Evolutionary conservation across 92 coral and sea anemone genomes (phyloP).

Genomic region (Hydrozoanthus gracilis): DNA sequence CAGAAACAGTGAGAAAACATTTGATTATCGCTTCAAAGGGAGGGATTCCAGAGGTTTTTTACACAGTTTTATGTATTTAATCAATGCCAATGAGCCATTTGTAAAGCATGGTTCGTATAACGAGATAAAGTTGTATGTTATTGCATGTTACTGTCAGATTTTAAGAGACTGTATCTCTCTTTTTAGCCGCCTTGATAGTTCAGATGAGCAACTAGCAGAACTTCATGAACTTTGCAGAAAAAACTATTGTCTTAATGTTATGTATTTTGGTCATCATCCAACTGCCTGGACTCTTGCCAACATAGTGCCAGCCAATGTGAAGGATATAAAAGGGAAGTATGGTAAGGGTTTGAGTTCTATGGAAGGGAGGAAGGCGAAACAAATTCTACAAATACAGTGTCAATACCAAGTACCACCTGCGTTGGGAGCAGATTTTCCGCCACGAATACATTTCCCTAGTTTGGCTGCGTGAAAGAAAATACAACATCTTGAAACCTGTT

Average conservation of each 20-base stretch:
- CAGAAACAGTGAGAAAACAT: conserved; percentile 33
- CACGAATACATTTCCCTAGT: conserved; percentile 35
- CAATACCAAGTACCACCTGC: conserved; percentile 42
- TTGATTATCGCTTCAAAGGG: conserved; percentile 41
- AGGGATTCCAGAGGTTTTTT: conserved; percentile 37
- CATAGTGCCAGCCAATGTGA: conserved; percentile 38
- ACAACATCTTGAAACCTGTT: conserved; percentile 42
- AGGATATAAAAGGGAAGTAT: conserved; percentile 36
- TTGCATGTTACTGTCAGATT: background rate
- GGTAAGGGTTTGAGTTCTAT: conserved; percentile 33
- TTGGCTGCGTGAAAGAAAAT: conserved; percentile 48
- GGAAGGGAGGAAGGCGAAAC: conserved; percentile 48
- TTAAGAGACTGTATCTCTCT: conserved; percentile 38
- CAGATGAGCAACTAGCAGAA: conserved; percentile 31
- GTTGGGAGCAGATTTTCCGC: conserved; percentile 48
- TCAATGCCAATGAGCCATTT: conserved; percentile 10
- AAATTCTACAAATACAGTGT: conserved; percentile 36
- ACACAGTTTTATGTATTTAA: conserved; percentile 32
- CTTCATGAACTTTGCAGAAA: conserved; percentile 21
- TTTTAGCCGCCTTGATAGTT: conserved; percentile 29
- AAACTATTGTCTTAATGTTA: conserved; percentile 23
- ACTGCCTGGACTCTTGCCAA: conserved; percentile 40
- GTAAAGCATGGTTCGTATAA: background rate
- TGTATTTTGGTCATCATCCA: conserved; percentile 45
- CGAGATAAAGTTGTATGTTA: conserved; percentile 13